Evolutionary conservation across 2,888 invertebrate genomes (phyloP).

Genomic region (Luperina nickerlii): DNA sequence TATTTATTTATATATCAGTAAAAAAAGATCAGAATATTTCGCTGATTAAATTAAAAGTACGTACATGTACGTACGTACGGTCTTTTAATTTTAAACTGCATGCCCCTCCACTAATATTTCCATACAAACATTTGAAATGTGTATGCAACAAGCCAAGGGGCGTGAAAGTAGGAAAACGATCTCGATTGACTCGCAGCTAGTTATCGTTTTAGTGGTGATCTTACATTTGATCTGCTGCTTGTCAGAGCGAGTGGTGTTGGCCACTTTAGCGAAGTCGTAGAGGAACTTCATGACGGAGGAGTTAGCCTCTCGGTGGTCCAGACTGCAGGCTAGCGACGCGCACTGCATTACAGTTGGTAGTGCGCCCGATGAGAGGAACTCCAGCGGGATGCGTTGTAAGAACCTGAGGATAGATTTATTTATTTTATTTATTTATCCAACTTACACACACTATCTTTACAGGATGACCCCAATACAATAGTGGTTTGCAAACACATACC

Average conservation of each 20-base stretch:
- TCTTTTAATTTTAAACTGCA: too few relatives aligned
- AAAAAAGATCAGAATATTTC: background rate
- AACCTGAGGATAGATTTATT: slow-evolving; percentile 87
- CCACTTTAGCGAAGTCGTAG: slow-evolving; percentile 94
- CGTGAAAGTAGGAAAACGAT: too few relatives aligned
- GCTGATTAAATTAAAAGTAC: background rate
- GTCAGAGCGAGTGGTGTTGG: slow-evolving; percentile 79
- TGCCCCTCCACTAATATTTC: too few relatives aligned
- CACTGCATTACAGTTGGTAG: slow-evolving; percentile 95
- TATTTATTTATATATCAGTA: background rate
- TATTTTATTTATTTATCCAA: background rate
- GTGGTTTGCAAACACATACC: too few relatives aligned
- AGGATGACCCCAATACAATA: too few relatives aligned
- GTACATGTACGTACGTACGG: too few relatives aligned
- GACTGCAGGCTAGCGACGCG: slow-evolving; percentile 94
- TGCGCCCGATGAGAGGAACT: slow-evolving; percentile 94
- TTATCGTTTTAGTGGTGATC: background rate
- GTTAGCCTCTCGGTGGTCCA: slow-evolving; percentile 99
- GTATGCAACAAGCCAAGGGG: too few relatives aligned
- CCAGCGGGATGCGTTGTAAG: slow-evolving; percentile 95
- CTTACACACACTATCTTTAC: too few relatives aligned
- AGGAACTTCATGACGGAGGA: slow-evolving; percentile 99
- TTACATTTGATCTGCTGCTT: slow-evolving; percentile 72
- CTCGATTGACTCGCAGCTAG: too few relatives aligned
- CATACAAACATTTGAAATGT: too few relatives aligned